Conservation (phyloP, 2,113 vertebrate genomes). For the Nanger granti region DNA sequence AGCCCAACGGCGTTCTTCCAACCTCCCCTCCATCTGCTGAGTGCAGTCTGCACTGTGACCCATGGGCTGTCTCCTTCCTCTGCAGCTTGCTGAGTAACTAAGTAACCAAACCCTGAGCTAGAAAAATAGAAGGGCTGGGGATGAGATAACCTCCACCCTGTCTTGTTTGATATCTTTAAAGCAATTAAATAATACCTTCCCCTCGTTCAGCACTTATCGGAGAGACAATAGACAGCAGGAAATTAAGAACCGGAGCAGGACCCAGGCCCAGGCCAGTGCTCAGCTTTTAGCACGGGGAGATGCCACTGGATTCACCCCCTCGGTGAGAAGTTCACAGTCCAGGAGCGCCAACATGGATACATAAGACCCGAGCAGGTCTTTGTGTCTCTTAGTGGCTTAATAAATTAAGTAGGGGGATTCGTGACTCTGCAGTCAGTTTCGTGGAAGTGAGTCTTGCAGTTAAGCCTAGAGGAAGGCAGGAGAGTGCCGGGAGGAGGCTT, state of each 20-base stretch:
- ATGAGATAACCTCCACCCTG: slow-evolving; percentile 9
- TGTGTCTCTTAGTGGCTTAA: background rate
- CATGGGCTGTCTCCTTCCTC: background rate
- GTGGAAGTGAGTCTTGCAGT: background rate
- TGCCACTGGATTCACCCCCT: background rate
- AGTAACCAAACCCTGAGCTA: slow-evolving; percentile 48
- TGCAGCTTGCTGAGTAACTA: slow-evolving; percentile 8
- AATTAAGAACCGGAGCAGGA: slow-evolving; percentile 41
- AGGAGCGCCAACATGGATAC: background rate
- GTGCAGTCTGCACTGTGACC: background rate
- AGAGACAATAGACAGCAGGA: slow-evolving; percentile 53
- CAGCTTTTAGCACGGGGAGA: background rate
- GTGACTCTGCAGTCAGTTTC: background rate
- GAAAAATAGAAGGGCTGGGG: slow-evolving; percentile 2
- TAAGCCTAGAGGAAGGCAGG: background rate
- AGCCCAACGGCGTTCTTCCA: background rate
- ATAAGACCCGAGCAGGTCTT: background rate
- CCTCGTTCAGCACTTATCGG: slow-evolving; percentile 40
- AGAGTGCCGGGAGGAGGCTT: background rate
- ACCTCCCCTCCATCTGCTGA: background rate
- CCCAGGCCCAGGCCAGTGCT: background rate
- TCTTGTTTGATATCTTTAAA: slow-evolving; percentile 24
- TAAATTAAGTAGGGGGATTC: background rate
- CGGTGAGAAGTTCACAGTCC: background rate
- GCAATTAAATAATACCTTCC: slow-evolving; percentile 35